Evolutionary conservation across 2,888 invertebrate species (phyloP).

Genomic region (Microctonus hyperodae): DNA sequence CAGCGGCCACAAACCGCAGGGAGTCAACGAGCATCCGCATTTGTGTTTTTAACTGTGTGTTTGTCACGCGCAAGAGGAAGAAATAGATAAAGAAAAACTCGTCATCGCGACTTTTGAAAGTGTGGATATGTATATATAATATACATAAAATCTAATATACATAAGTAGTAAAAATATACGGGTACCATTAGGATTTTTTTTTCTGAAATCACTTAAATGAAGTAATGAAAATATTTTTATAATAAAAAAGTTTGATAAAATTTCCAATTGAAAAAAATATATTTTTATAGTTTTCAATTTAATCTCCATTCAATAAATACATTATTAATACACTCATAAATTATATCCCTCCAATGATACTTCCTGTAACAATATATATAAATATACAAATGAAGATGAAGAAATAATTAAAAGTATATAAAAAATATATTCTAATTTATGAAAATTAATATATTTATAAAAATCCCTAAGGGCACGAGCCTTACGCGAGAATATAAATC

Average conservation of each 20-base stretch:
- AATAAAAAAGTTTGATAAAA: not conserved
- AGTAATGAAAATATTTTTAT: not conserved
- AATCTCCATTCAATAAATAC: too few relatives aligned
- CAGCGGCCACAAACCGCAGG: slow-evolving; percentile 56
- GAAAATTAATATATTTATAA: too few relatives aligned
- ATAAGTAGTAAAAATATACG: slow-evolving; percentile 6
- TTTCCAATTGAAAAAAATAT: too few relatives aligned
- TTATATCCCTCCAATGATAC: not conserved
- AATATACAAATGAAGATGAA: too few relatives aligned
- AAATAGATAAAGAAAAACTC: slow-evolving; percentile 20
- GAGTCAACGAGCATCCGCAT: slow-evolving; percentile 47
- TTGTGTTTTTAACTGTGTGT: slow-evolving; percentile 19
- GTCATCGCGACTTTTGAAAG: slow-evolving; percentile 6
- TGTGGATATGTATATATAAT: not conserved
- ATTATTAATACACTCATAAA: too few relatives aligned
- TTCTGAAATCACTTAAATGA: not conserved
- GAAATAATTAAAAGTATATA: too few relatives aligned
- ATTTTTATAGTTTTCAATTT: too few relatives aligned
- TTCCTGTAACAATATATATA: not conserved
- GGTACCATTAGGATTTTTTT: not conserved
- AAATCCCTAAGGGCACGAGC: not conserved
- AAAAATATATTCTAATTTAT: too few relatives aligned
- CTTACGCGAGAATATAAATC: too few relatives aligned
- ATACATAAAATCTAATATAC: not conserved
- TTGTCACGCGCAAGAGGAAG: slow-evolving; percentile 11